Evolutionary conservation across 2,113 vertebrate genomes (phyloP).

Genomic region (Trogon surrucura): DNA sequence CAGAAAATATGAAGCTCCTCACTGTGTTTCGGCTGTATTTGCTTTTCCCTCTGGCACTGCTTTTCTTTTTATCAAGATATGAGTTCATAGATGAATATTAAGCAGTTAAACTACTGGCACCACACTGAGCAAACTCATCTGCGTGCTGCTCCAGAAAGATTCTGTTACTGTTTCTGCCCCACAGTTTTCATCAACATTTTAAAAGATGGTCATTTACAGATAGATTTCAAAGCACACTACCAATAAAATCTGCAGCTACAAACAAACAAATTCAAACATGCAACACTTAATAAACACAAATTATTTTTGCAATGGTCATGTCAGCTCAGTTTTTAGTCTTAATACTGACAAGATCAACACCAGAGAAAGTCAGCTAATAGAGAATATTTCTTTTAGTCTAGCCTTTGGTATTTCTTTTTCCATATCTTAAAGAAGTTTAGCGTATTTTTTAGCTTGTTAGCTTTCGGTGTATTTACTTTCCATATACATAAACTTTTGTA

Average conservation of each 20-base stretch:
- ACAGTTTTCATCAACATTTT: background rate
- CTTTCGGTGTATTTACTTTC: background rate
- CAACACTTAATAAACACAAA: background rate
- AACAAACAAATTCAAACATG: background rate
- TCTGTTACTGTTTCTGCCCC: background rate
- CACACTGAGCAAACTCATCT: background rate
- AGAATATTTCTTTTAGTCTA: background rate
- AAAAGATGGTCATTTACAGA: background rate
- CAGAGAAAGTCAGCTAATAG: background rate
- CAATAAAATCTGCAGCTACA: background rate
- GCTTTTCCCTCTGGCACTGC: background rate
- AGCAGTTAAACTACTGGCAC: background rate
- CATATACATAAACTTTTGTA: background rate
- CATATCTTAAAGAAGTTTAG: background rate
- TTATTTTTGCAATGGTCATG: background rate
- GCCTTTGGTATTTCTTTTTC: background rate
- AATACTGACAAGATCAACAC: background rate
- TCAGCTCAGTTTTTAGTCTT: background rate
- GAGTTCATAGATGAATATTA: background rate
- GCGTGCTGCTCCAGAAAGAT: background rate
- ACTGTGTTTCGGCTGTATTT: background rate
- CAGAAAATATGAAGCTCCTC: background rate
- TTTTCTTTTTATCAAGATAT: background rate
- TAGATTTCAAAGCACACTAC: background rate
- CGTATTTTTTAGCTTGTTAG: background rate